These are phyloP conservation scores for Psilanteris sp. DNA, from an alignment of 1,140 invertebrate species.

Conservation along the genomic window DNA sequence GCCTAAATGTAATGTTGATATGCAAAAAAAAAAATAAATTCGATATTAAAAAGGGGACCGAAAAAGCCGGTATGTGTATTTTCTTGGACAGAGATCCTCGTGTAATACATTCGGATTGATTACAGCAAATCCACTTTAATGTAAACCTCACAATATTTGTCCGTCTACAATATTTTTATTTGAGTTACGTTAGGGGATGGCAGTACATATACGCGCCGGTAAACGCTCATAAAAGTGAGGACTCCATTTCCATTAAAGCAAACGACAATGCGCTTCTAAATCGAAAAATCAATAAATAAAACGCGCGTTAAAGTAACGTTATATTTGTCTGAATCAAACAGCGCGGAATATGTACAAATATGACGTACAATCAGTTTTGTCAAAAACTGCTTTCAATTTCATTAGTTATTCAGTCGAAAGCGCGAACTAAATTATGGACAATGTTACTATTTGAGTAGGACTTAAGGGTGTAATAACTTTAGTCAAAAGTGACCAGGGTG, in stretches of 20 bases:
- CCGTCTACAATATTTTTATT: slow-evolving; percentile 52
- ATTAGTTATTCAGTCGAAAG: too few relatives aligned
- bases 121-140: slow-evolving; percentile 40
- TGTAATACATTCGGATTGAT: slow-evolving; percentile 15
- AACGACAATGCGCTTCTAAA: slow-evolving; percentile 42
- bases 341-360: too few relatives aligned
- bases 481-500: too few relatives aligned
- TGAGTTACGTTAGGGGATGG: slow-evolving; percentile 41
- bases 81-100: background rate
- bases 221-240: slow-evolving; percentile 27
- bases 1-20: too few relatives aligned
- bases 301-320: slow-evolving; percentile 24
- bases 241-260: slow-evolving; percentile 45
- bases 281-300: slow-evolving; percentile 56
- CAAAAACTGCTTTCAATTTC: too few relatives aligned
- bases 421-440: too few relatives aligned
- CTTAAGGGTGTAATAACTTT: too few relatives aligned
- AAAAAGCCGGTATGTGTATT: too few relatives aligned
- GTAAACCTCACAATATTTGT: slow-evolving; percentile 44
- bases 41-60: too few relatives aligned
- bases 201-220: slow-evolving; percentile 8
- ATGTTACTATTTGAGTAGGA: too few relatives aligned
- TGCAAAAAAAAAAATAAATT: too few relatives aligned
- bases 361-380: too few relatives aligned
- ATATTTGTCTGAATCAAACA: slow-evolving; percentile 45